These are phyloP conservation scores for Steatocranus sp. DNA, from an alignment of 2,797 vertebrate genomes.

Conservation along the genomic window DNA sequence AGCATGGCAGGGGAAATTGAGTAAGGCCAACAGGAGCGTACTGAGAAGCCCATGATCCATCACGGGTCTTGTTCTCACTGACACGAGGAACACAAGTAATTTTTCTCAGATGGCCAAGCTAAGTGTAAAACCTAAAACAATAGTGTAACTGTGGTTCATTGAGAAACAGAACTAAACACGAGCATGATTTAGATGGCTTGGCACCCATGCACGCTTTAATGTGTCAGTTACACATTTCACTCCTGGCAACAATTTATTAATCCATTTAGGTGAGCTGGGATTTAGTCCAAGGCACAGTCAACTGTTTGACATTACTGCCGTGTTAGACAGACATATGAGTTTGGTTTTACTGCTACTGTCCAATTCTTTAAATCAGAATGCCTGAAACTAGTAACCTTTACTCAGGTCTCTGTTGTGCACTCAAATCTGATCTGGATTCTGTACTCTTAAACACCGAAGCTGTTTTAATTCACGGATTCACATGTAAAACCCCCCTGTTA, in stretches of 20 bases:
- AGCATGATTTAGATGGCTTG: neutral
- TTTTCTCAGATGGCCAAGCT: neutral
- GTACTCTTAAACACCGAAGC: neutral
- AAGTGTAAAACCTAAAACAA: neutral
- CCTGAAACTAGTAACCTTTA: neutral
- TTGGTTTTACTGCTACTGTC: neutral
- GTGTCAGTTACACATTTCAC: neutral
- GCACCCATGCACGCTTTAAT: neutral
- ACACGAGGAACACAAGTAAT: neutral
- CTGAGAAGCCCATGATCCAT: conserved; percentile 27
- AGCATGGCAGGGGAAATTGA: conserved; percentile 24
- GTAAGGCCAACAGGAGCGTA: conserved; percentile 26
- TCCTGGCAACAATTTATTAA: conserved; percentile 5
- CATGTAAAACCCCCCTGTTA: neutral
- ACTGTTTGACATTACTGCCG: neutral
- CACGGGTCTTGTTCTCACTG: conserved; percentile 11
- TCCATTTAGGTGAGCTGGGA: neutral
- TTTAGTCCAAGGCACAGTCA: neutral
- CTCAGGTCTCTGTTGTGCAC: neutral
- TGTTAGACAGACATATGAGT: neutral
- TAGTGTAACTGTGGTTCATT: neutral
- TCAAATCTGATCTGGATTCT: neutral
- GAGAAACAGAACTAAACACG: neutral
- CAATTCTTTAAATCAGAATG: neutral
- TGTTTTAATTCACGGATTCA: neutral